Base-by-base conservation (phyloP, 2,888 invertebrate genomes). In the Pterostichus madidus region DNA sequence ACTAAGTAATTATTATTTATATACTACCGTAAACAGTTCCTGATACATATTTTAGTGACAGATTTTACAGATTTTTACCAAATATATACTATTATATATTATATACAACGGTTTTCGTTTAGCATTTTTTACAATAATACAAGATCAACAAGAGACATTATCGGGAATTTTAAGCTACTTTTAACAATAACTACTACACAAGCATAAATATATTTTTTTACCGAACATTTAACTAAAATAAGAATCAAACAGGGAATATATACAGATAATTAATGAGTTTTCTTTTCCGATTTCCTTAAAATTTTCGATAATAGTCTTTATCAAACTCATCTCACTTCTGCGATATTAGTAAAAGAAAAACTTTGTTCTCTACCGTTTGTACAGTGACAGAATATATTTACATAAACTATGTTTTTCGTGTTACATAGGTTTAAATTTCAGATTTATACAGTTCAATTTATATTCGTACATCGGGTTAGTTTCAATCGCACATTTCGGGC, bases 41-140 rank as follows among this genome's bases (percentile, higher is more conserved):
- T 90, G 87, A 88, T 85, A 87, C 86, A 87, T 87, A 86, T 88
- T 88, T 88, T 88, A 87, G 85, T 86, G 86, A 87, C 88, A 88
- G 87, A 89, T 90, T 82, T 88, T 90, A 89, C 89, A 90, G 88
- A 90, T 89, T 89, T 90, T 89, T 89, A 89, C 89, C 88, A 89
- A 88, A 89, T 89, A 87, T 86, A 89, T 89, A 87, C 88, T 88
- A 39, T 39, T 39, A 88, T 87, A 87, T 88, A 87, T 87, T 88
- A 89, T 88, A 86, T 86, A 89, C 88, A 89, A 88, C 86, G 88
- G 88, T 88, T 89, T 89, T 89, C 86, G 87, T 89, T 89, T 85
- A 83, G 53, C 61, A 24, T 80, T 80, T 80, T 80, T 80, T 71
- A 71, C 71, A 80, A 80, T 39, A 39, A 39, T 39, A 39, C 39